Conservation (phyloP, 2,797 vertebrate genomes). For the Rhinophrynus dorsalis region DNA sequence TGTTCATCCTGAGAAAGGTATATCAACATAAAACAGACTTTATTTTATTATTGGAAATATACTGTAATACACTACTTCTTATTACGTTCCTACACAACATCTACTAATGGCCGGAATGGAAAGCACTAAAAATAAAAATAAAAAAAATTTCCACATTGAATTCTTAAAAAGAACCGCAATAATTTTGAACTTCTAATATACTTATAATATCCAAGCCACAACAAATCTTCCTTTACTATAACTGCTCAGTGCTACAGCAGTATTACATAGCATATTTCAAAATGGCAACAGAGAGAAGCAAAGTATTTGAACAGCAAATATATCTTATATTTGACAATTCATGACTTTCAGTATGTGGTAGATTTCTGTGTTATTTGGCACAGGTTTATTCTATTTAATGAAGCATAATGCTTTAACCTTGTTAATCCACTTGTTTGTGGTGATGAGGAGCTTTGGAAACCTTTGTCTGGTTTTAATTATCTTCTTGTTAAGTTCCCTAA, state of each 20-base stretch:
- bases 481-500: constrained; percentile 6
- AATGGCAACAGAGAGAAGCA: constrained; percentile 2
- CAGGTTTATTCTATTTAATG: constrained; percentile 4
- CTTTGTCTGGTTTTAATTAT: constrained; percentile 33
- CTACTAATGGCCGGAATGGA: too few relatives aligned
- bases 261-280: constrained; percentile 1
- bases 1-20: too few relatives aligned
- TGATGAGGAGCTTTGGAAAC: constrained; percentile 5
- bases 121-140: too few relatives aligned
- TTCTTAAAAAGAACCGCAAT: too few relatives aligned
- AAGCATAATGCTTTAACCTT: constrained; percentile 17
- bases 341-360: background rate
- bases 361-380: constrained; percentile 24
- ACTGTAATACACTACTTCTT: too few relatives aligned
- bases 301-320: constrained; percentile 9
- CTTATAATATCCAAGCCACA: too few relatives aligned
- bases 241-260: background rate
- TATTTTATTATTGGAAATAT: too few relatives aligned
- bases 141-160: too few relatives aligned
- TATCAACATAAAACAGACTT: too few relatives aligned
- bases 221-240: background rate
- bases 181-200: too few relatives aligned
- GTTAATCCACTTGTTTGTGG: constrained; percentile 35
- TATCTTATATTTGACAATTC: constrained; percentile 19
- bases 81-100: too few relatives aligned